Base-by-base conservation (phyloP, 1,140 invertebrate species). In the Theocolax elegans region DNA sequence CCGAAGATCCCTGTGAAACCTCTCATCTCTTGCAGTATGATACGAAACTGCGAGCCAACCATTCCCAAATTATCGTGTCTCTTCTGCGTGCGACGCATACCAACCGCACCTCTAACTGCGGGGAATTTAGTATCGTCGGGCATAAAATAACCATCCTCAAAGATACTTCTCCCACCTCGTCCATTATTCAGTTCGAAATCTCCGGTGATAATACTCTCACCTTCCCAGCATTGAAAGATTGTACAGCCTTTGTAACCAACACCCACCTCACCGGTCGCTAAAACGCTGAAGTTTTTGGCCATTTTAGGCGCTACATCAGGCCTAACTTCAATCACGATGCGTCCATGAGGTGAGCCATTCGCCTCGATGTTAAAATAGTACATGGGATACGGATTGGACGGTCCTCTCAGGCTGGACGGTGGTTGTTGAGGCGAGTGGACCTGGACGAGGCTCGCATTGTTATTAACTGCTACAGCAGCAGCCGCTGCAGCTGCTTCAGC, bases 301-400 rank as follows among this genome's bases (percentile, higher is more conserved):
- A 97, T 97, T 78, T 92, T 94, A 3, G 96, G 96, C 3, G 94
- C 94, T 6, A 91, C 90, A 82, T 97, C 93, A 8, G 90, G 90
- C 72, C 93, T 89, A 9, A 96, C 91, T 86, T 97, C 93, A 72
- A 95, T 92, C 4, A 95, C 89, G 58, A 96, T 89, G 17, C 94
- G 87, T 1, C 94, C 94, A 65, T 90, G 87, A 0, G 89, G 87
- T 19, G 88, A 81, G 13, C 91, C 90, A 78, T 92, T 91, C 15
- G 93, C 89, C 74, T 94, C 92, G 70, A 94, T 89, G 76, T 92
- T 91, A 79, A 94, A 92, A 77, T 88, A 94, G 77, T 92, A 94
- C 29, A 93, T 84, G 1, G 92, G 92, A 78, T 91, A 91, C 17
- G 87, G 81, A 76, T 87, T 89, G 3, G 85, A 49, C 2, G 83